Base-by-base conservation (phyloP, 2,113 vertebrate species). In the Orcinus orca region DNA sequence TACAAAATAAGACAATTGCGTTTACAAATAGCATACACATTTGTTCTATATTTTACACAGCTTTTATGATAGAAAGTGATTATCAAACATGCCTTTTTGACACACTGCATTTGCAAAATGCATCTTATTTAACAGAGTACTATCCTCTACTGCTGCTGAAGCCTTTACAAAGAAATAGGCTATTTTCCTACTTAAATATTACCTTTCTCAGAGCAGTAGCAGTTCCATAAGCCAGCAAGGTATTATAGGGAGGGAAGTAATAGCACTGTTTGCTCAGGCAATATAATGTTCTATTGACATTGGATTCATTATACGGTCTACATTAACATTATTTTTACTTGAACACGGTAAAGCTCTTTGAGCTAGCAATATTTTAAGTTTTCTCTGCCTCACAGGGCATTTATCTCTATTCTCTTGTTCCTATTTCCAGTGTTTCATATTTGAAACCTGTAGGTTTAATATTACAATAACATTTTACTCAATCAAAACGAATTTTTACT, bases 211-310 rank as follows among this genome's bases (percentile, higher is more conserved):
- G 62, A 96, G 83, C n/a, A 94, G 60, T 1, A 95, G 68, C 44
- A 96, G 80, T 93, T 95, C 73, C 65, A 38, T 8, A 90, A 96
- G 85, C 96, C 96, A 93, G 58, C 20, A 93, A 90, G 41, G 12
- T 68, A 88, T 38, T 76, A n/a, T n/a, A 68, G 44, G 20, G 70
- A 65, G 58, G 15, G 38, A 91, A 95, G 12, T 29, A 74, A 88
- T 81, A 93, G 31, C 80, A 70, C 76, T 88, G 88, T 96, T 96
- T 65, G 74, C 90, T 89, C 82, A 97, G 91, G 95, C 74, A 91
- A 96, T 90, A 79, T 81, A 95, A 97, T 85, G 20, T 94, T 83
- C 87, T 97, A 71, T 95, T 98, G 97, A 88, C 89, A 95, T 0
- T 82, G 20, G 14, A 31, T 8, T 88, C 23, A 85, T 93, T 90